Evolutionary conservation across 2,888 invertebrate genomes (phyloP), one percentile per base, ranked within the genome.

Genomic region (Mesochorus sp.): DNA sequence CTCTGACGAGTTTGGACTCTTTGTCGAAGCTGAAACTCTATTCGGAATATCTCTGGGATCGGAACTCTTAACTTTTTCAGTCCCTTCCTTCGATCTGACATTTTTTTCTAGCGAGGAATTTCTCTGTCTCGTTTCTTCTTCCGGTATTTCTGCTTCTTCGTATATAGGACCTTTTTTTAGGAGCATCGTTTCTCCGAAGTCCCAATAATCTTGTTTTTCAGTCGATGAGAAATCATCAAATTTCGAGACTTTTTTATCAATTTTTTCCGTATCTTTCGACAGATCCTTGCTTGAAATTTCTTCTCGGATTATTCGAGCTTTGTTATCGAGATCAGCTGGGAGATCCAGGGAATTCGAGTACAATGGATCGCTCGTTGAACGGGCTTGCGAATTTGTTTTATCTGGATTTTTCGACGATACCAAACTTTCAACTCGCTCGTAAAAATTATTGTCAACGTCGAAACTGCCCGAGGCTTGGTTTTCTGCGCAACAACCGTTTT

Each of bases 261-360:
- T 1, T 14, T 6, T 2, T 17, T n/a, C 5, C 4, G 55, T 14
- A 24, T 21, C 31, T 37, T 47, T 57, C 12, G 28, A 3, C 47
- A 3, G 17, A 4, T 6, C 17, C 39, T 21, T 19, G 31, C 2
- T 47, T 21, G 4, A 14, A 21, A 1, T 12, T 6, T n/a, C 3
- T 17, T 39, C 5, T 3, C 5, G 4, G 0, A n/a, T 47, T 8
- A 19, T 5, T 19, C 26, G 39, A n/a, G n/a, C n/a, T 28, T 42
- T 3, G 17, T 1, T 47, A 19, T 0, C 6, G 6, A 24, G 37
- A 5, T 2, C 8, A 10, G 34, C 17, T 6, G 74, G 21, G 0
- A 78, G 64, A 44, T 78, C 70, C 21, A 74, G 70, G 4, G 68
- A 78, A 14, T 74, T 78, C 44, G 78, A 73, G 24, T 42, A 64